Base-by-base conservation (phyloP, 1,140 invertebrate species). In the Atta texana region DNA sequence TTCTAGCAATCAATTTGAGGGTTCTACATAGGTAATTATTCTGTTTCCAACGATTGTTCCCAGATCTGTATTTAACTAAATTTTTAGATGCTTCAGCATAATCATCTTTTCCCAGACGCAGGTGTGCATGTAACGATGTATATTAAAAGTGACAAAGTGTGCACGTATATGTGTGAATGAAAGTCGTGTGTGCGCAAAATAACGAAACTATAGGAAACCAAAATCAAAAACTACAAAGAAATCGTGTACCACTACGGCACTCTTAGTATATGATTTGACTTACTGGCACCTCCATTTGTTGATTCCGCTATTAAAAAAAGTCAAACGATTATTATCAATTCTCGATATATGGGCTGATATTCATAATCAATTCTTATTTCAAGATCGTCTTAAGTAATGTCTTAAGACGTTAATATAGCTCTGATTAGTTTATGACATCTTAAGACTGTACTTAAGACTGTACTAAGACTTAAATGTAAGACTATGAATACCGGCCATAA, bases 211-310 rank as follows among this genome's bases (percentile, higher is more conserved):
- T 1, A 53, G 1, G 39, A 57, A 86, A 68, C 0, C 16, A 14
- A 87, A 75, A 61, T 55, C 7, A 44, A 69, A n/a, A 75, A 63
- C 44, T 31, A 76, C 85, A 71, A 77, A 77, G 63, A 77, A 72
- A 78, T 53, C n/a, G 34, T 28, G 4, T 63, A 68, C 84, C 76
- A 90, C 93, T 94, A 94, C 92, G 85, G 75, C 94, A 95, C 94
- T 92, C 93, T 94, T 94, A 95, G 59, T 92, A 94, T 85, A 44
- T 92, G 89, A 88, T 94, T 93, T 92, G 94, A 98, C 97, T 98
- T 97, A 98, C 97, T 98, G 96, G 97, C 96, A 96, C 97, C 97
- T 97, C 97, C 97, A 97, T 97, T 97, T 95, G 97, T 96, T 92
- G 96, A 97, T 96, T 97, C 97, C 96, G 97, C 97, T 98, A 96